Evolutionary conservation across 2,888 invertebrate genomes (phyloP).

Genomic region (Ypsolopha sequella): DNA sequence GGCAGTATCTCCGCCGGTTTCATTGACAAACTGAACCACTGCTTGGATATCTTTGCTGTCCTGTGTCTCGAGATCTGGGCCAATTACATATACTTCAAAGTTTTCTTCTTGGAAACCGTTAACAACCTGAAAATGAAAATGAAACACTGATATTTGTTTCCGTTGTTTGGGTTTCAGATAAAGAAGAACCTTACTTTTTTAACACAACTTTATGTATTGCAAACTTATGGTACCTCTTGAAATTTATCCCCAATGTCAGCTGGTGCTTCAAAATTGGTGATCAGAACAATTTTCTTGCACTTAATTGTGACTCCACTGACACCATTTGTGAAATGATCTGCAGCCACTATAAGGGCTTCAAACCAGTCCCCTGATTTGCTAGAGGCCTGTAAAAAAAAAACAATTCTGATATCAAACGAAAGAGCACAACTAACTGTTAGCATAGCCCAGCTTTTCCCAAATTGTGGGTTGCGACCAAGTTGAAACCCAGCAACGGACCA

Average conservation of each 20-base stretch:
- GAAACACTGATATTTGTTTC: too few species aligned
- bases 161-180: background rate
- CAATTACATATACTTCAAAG: slow-evolving; percentile 75
- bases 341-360: slow-evolving; percentile 71
- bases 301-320: slow-evolving; percentile 27
- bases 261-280: slow-evolving; percentile 71
- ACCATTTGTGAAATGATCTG: slow-evolving; percentile 54
- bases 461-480: too few species aligned
- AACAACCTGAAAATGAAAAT: slow-evolving; percentile 40
- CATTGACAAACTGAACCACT: slow-evolving; percentile 46
- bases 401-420: background rate
- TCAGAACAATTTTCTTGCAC: slow-evolving; percentile 70
- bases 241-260: slow-evolving; percentile 53
- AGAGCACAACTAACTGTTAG: background rate
- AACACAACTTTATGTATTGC: background rate
- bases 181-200: background rate
- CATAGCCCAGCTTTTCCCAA: too few species aligned
- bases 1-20: slow-evolving; percentile 53
- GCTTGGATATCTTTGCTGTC: slow-evolving; percentile 35
- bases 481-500: too few species aligned
- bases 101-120: slow-evolving; percentile 64
- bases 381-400: slow-evolving; percentile 33
- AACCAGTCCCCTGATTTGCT: slow-evolving; percentile 75
- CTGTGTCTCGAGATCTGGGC: slow-evolving; percentile 42
- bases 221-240: slow-evolving; percentile 30